Percentiles rank a stretch among this genome's conserved stretches.
Evolutionary conservation across 2,888 invertebrate genomes (phyloP).

Genomic region (Rhagonycha lutea): DNA sequence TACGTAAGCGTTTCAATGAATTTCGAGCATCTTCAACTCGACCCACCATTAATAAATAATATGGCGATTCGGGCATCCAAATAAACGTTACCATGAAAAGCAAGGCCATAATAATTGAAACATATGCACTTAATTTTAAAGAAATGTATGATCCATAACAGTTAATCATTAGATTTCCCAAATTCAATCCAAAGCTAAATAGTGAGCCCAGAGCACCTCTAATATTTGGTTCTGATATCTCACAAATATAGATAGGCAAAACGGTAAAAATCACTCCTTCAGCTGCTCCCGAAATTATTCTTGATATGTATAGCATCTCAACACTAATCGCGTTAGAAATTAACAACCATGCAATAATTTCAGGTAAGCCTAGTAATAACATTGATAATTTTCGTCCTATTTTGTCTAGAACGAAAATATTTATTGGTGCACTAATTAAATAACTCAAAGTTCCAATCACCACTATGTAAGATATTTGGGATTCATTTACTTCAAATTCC

Average conservation of each 20-base stretch:
- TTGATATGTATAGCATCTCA: slow-evolving; percentile 20
- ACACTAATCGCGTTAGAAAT: slow-evolving; percentile 26
- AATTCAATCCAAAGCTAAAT: slow-evolving; percentile 24
- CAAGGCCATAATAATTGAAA: slow-evolving; percentile 31
- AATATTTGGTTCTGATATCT: slow-evolving; percentile 34
- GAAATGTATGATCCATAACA: slow-evolving; percentile 8
- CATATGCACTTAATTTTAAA: neutral
- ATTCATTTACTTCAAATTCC: slow-evolving; percentile 20
- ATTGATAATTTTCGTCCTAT: slow-evolving; percentile 44
- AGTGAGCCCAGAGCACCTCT: slow-evolving; percentile 30
- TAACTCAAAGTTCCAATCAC: slow-evolving; percentile 32
- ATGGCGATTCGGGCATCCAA: slow-evolving; percentile 61
- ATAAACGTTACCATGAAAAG: slow-evolving; percentile 36
- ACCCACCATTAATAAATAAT: slow-evolving; percentile 41
- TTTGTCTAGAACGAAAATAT: slow-evolving; percentile 35
- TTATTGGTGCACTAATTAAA: slow-evolving; percentile 22
- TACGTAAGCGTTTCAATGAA: slow-evolving; percentile 36
- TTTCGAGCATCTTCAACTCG: slow-evolving; percentile 38
- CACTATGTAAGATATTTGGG: slow-evolving; percentile 33
- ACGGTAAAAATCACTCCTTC: slow-evolving; percentile 35
- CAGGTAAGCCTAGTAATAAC: slow-evolving; percentile 42
- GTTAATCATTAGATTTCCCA: slow-evolving; percentile 6
- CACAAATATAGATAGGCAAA: slow-evolving; percentile 36
- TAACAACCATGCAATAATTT: slow-evolving; percentile 40
- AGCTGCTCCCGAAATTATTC: slow-evolving; percentile 30